Conservation (phyloP, 2,888 invertebrate species). For the Bedellia somnulentella region DNA sequence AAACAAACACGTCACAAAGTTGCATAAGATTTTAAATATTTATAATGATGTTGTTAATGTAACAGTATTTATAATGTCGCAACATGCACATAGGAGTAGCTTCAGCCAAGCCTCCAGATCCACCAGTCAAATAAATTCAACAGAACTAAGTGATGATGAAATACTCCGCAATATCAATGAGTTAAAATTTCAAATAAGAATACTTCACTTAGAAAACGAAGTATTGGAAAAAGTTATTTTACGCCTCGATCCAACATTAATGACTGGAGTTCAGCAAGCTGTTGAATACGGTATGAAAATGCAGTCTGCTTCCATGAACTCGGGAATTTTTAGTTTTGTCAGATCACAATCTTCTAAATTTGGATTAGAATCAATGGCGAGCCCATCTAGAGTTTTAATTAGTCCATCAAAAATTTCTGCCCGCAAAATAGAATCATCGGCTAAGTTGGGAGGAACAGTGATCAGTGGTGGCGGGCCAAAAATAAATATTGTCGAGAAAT, state of each 20-base stretch:
- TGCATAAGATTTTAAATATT: too few species aligned
- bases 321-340: slow-evolving; percentile 22
- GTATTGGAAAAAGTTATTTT: slow-evolving; percentile 46
- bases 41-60: too few species aligned
- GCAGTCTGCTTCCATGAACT: slow-evolving; percentile 13
- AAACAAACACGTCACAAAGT: too few species aligned
- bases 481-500: slow-evolving; percentile 52
- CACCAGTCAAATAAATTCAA: too few species aligned
- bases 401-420: slow-evolving; percentile 26
- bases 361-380: slow-evolving; percentile 17
- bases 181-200: slow-evolving; percentile 23
- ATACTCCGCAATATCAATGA: slow-evolving; percentile 30
- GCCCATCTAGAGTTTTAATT: slow-evolving; percentile 25
- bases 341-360: slow-evolving; percentile 28
- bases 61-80: too few species aligned
- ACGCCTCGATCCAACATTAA: slow-evolving; percentile 40
- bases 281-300: slow-evolving; percentile 30
- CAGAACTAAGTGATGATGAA: slow-evolving; percentile 32
- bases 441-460: slow-evolving; percentile 28
- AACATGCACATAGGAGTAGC: slow-evolving; percentile 18
- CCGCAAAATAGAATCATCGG: slow-evolving; percentile 31
- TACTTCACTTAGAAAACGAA: slow-evolving; percentile 50
- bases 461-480: slow-evolving; percentile 32
- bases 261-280: slow-evolving; percentile 46
- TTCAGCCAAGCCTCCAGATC: slow-evolving; percentile 31